These are phyloP conservation scores for Calyptommatus sinebrachiatus DNA, from an alignment of 2,113 vertebrate genomes.

Conservation along the genomic window DNA sequence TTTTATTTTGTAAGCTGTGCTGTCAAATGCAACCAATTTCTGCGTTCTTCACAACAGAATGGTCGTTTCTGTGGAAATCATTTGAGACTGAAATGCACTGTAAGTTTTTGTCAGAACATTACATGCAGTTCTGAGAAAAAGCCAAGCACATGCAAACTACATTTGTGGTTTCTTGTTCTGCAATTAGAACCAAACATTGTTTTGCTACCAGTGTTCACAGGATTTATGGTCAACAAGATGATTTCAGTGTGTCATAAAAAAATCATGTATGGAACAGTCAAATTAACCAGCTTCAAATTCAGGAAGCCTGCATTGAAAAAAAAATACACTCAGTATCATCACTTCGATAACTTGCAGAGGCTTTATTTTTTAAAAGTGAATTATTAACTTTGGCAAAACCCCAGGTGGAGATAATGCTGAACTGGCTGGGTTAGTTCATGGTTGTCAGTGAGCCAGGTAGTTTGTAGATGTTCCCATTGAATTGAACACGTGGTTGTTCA, in stretches of 20 bases:
- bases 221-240: conserved; percentile 57
- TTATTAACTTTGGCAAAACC: conserved; percentile 41
- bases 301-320: conserved; percentile 19
- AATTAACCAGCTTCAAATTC: conserved; percentile 53
- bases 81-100: conserved; percentile 67
- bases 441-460: too few relatives aligned
- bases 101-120: conserved; percentile 60
- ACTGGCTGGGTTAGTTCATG: too few relatives aligned
- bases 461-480: too few relatives aligned
- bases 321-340: conserved; percentile 46
- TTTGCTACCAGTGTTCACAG: conserved; percentile 50
- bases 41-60: conserved; percentile 69
- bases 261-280: conserved; percentile 36
- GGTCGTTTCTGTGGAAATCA: conserved; percentile 64
- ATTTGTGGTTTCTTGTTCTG: conserved; percentile 60
- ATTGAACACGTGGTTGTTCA: too few relatives aligned
- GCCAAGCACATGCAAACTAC: conserved; percentile 53
- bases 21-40: conserved; percentile 64
- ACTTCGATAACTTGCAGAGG: conserved; percentile 52
- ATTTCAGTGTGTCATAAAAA: conserved; percentile 50
- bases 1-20: conserved; percentile 72
- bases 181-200: conserved; percentile 55
- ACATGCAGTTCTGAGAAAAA: conserved; percentile 61
- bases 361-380: conserved; percentile 49
- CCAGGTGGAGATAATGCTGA: conserved; percentile 22